Percentiles rank a stretch among this genome's conserved stretches.
Evolutionary conservation across 2,797 vertebrate genomes (phyloP).

Genomic region (Hippocampus kuda): DNA sequence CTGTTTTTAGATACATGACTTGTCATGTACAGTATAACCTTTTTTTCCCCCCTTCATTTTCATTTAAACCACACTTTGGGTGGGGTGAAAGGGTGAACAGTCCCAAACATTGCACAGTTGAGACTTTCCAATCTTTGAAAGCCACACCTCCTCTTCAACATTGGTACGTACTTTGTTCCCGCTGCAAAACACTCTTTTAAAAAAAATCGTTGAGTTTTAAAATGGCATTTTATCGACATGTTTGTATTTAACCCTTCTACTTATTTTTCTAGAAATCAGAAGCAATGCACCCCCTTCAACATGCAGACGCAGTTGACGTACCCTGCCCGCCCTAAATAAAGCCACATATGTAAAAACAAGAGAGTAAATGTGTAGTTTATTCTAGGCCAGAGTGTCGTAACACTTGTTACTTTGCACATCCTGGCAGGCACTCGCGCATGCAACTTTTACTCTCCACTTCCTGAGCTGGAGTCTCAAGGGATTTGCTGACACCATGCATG

Average conservation of each 20-base stretch:
- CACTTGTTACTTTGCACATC: not conserved
- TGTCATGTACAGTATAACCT: too few relatives aligned
- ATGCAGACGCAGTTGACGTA: not conserved
- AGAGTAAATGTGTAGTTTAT: not conserved
- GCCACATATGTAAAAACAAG: not conserved
- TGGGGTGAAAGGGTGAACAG: too few relatives aligned
- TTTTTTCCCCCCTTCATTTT: too few relatives aligned
- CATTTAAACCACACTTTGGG: too few relatives aligned
- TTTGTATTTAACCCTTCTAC: not conserved
- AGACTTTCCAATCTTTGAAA: too few relatives aligned
- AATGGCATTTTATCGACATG: not conserved
- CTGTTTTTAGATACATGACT: too few relatives aligned
- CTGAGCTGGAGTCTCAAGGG: not conserved
- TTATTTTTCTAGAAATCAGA: not conserved
- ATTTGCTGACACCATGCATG: not conserved
- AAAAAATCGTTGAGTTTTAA: too few relatives aligned
- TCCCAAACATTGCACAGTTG: too few relatives aligned
- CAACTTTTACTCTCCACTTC: not conserved
- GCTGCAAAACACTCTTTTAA: too few relatives aligned
- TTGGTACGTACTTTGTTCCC: too few relatives aligned
- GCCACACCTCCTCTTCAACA: too few relatives aligned
- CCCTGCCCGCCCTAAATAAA: not conserved
- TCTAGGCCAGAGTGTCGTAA: not conserved
- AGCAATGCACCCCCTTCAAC: not conserved
- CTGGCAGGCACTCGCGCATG: not conserved